Conservation (phyloP, 1,140 invertebrate species). For the Lepidurus arcticus region DNA sequence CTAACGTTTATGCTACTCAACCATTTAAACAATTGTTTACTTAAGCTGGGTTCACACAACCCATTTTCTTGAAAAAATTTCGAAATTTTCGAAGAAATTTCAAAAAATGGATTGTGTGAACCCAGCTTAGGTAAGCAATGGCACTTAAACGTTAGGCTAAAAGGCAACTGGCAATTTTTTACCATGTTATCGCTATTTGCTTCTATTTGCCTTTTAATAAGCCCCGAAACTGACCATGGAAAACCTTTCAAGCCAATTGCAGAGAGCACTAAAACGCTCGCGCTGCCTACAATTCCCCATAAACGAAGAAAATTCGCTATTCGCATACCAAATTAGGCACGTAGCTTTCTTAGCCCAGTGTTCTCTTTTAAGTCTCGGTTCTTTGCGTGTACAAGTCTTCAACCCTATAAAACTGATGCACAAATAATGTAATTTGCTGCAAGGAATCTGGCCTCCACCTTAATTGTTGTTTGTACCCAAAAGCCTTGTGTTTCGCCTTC, state of each 20-base stretch:
- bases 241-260: conserved; percentile 11
- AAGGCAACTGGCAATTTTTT: not conserved
- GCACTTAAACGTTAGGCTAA: not conserved
- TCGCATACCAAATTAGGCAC: not conserved
- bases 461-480: too few species aligned
- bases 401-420: too few species aligned
- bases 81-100: too few species aligned
- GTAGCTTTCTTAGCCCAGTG: too few species aligned
- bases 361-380: too few species aligned
- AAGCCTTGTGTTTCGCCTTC: not conserved
- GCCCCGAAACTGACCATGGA: not conserved
- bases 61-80: too few species aligned
- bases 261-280: not conserved
- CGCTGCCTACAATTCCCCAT: not conserved
- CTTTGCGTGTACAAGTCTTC: too few species aligned
- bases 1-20: not conserved
- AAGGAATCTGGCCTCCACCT: too few species aligned
- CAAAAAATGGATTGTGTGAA: not conserved
- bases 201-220: conserved; percentile 2
- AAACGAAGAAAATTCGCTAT: conserved; percentile 12
- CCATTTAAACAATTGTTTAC: too few species aligned
- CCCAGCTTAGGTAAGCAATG: not conserved
- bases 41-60: too few species aligned
- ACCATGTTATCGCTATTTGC: not conserved
- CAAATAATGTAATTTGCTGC: too few species aligned